A percentile compares a stretch with the other conserved stretches of the same genome.
phyloP scores from a whole-genome alignment of 2,888 invertebrate genomes.

The Eurois occulta region DNA sequence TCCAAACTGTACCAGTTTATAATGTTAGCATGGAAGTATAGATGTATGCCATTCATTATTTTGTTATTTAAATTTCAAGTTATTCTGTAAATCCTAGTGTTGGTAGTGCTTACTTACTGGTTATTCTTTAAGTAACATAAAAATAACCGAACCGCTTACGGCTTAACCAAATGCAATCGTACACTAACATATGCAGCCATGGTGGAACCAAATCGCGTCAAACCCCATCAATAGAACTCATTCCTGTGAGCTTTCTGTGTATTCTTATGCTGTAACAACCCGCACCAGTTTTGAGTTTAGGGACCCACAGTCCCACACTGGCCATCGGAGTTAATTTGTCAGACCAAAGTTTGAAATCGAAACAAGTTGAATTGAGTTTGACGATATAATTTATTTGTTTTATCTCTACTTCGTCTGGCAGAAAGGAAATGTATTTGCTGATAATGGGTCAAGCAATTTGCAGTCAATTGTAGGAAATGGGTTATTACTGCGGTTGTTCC shows the following conservation, averaged over 20 bases:
- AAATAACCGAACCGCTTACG: no score
- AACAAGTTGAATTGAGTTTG: slow-evolving; percentile 42
- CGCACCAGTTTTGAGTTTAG: slow-evolving; percentile 41
- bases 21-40: not conserved
- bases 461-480: slow-evolving; percentile 57
- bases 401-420: slow-evolving; percentile 14
- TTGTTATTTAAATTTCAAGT: not conserved
- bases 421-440: slow-evolving; percentile 45
- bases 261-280: slow-evolving; percentile 7
- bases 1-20: not conserved
- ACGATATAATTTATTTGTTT: slow-evolving; percentile 31
- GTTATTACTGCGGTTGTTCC: slow-evolving; percentile 49
- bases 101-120: not conserved
- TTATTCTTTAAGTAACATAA: not conserved
- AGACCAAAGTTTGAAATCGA: slow-evolving; percentile 53
- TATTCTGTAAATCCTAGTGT: not conserved
- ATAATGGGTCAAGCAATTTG: slow-evolving; percentile 50
- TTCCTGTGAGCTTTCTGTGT: slow-evolving; percentile 31
- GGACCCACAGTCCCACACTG: slow-evolving; percentile 31
- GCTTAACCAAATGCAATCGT: not conserved
- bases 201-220: not conserved
- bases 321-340: slow-evolving; percentile 54
- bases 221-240: not conserved
- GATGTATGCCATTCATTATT: not conserved
- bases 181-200: not conserved